Conservation (phyloP, 2,888 invertebrate species). For the Pediacus dermestoides region DNA sequence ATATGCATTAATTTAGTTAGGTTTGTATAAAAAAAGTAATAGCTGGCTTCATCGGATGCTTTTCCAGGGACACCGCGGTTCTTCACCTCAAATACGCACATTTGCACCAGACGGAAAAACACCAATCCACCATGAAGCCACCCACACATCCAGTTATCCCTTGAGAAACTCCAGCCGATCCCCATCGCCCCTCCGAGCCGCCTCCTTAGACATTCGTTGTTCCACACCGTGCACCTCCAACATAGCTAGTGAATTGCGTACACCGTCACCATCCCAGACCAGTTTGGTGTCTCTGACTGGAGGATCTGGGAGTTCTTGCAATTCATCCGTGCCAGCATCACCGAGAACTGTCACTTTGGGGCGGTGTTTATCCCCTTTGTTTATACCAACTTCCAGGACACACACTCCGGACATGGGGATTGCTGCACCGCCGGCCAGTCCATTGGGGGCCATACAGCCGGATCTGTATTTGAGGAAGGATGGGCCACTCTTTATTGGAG, state of each 20-base stretch:
- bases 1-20: too few species aligned
- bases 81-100: slow-evolving; percentile 79
- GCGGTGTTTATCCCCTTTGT: slow-evolving; percentile 72
- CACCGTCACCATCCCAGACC: slow-evolving; percentile 67
- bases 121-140: slow-evolving; percentile 48
- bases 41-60: too few species aligned
- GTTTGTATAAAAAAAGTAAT: too few species aligned
- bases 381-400: slow-evolving; percentile 67
- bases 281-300: slow-evolving; percentile 64
- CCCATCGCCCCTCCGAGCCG: slow-evolving; percentile 75
- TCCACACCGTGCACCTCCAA: slow-evolving; percentile 52
- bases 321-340: slow-evolving; percentile 43
- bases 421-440: slow-evolving; percentile 49
- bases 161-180: slow-evolving; percentile 55
- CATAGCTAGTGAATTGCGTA: slow-evolving; percentile 47
- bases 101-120: slow-evolving; percentile 77
- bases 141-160: slow-evolving; percentile 44
- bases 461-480: slow-evolving; percentile 81
- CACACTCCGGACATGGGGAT: slow-evolving; percentile 39
- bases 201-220: slow-evolving; percentile 72
- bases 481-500: slow-evolving; percentile 70
- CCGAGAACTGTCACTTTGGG: slow-evolving; percentile 40
- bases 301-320: slow-evolving; percentile 47
- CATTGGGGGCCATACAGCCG: slow-evolving; percentile 76
- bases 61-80: slow-evolving; percentile 73